A percentile compares a stretch with the other conserved stretches of the same genome.
These are phyloP conservation scores for Telmatherina bonti DNA, from an alignment of 2,797 vertebrate genomes.

Conservation along the genomic window DNA sequence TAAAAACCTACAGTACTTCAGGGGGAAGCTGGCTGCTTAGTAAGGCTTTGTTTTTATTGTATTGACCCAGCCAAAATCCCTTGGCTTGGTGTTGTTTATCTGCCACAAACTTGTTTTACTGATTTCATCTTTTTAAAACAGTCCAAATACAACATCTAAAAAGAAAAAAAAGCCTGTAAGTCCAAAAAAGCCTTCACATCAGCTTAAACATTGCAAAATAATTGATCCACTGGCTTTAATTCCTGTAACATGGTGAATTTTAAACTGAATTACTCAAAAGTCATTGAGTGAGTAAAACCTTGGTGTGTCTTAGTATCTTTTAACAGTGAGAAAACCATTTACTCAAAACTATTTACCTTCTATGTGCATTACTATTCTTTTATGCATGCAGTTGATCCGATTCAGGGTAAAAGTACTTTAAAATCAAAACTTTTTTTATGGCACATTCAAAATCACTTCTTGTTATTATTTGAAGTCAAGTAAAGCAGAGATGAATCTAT, in stretches of 20 bases:
- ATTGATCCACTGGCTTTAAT: not conserved
- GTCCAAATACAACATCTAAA: not conserved
- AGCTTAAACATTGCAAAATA: not conserved
- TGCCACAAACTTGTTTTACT: not conserved
- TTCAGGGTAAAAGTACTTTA: too few relatives aligned
- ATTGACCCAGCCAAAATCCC: slow-evolving; percentile 19
- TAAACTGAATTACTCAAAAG: not conserved
- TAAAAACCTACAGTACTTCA: slow-evolving; percentile 5
- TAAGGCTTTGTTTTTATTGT: slow-evolving; percentile 7
- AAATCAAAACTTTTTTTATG: too few relatives aligned
- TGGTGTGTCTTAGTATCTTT: too few relatives aligned
- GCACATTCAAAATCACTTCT: too few relatives aligned
- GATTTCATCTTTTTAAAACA: not conserved
- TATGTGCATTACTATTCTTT: not conserved
- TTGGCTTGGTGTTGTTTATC: slow-evolving; percentile 2
- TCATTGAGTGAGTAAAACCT: not conserved
- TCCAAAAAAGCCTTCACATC: not conserved
- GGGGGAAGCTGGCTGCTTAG: not conserved
- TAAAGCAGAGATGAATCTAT: too few relatives aligned
- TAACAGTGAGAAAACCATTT: not conserved
- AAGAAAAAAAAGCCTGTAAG: not conserved
- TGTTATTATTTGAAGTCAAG: too few relatives aligned
- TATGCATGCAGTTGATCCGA: too few relatives aligned
- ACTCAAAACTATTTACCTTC: not conserved
- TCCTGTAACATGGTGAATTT: not conserved